Conservation (phyloP, 2,797 vertebrate genomes). For the Labroides dimidiatus region DNA sequence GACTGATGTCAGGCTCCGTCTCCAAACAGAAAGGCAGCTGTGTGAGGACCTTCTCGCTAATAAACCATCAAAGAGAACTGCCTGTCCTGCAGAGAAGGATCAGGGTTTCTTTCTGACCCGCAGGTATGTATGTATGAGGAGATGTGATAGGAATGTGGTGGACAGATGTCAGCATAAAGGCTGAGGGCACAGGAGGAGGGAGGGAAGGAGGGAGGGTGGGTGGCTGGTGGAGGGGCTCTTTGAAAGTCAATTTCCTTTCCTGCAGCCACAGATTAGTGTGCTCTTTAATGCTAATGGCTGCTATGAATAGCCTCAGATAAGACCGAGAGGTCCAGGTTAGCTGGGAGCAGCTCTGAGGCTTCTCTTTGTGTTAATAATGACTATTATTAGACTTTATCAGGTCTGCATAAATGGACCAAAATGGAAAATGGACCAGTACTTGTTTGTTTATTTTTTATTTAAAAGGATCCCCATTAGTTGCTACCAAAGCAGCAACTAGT, state of each 20-base stretch:
- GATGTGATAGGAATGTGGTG: slow-evolving; percentile 58
- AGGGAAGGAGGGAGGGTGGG: slow-evolving; percentile 29
- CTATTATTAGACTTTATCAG: background rate
- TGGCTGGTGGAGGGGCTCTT: slow-evolving; percentile 55
- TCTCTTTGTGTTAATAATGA: too few species aligned
- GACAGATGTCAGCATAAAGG: slow-evolving; percentile 78
- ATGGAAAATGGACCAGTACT: too few species aligned
- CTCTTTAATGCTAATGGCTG: slow-evolving; percentile 72
- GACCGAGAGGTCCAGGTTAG: slow-evolving; percentile 1
- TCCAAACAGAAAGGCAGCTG: background rate
- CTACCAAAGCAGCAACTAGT: too few species aligned
- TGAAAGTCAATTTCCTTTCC: slow-evolving; percentile 77
- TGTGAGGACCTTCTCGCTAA: background rate
- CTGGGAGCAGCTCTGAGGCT: background rate
- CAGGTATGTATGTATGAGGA: slow-evolving; percentile 65
- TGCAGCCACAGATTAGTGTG: slow-evolving; percentile 69
- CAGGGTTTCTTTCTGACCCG: slow-evolving; percentile 23
- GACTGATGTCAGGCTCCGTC: background rate
- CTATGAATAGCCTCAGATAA: slow-evolving; percentile 71
- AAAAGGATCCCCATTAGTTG: too few species aligned
- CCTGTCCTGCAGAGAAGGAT: slow-evolving; percentile 23
- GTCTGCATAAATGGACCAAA: too few species aligned
- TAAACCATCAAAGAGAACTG: slow-evolving; percentile 2
- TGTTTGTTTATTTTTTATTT: too few species aligned
- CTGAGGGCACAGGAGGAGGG: slow-evolving; percentile 68